A percentile compares a stretch with the other conserved stretches of the same genome.
phyloP scores from a whole-genome alignment of 2,797 vertebrate genomes.

The Pseudochirops corinnae region DNA sequence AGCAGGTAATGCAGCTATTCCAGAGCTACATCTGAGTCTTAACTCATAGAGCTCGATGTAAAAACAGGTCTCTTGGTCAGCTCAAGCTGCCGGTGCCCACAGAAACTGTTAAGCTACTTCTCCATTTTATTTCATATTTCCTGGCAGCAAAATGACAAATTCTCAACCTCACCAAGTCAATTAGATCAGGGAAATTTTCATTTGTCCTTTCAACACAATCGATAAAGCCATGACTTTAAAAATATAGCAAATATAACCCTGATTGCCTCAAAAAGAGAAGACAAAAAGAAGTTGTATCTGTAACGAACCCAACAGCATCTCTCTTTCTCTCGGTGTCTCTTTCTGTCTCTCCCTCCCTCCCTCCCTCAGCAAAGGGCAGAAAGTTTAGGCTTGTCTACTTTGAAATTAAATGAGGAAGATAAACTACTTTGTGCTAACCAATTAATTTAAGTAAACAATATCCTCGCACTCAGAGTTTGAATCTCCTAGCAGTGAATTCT shows the following conservation, averaged over 20 bases:
- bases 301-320: neutral
- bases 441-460: neutral
- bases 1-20: neutral
- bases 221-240: neutral
- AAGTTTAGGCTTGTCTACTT: conserved; percentile 17
- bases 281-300: neutral
- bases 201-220: neutral
- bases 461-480: neutral
- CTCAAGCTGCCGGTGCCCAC: neutral
- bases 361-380: conserved; percentile 24
- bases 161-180: neutral
- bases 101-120: neutral
- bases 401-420: conserved; percentile 38
- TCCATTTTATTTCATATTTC: neutral
- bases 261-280: neutral
- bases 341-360: neutral
- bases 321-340: neutral
- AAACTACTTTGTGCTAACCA: neutral
- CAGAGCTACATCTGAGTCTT: neutral
- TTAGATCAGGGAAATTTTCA: neutral
- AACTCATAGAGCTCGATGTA: neutral
- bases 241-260: neutral
- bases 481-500: neutral
- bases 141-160: neutral
- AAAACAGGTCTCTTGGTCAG: neutral